phyloP scores from a whole-genome alignment of 2,797 vertebrate species.

The Diceros bicornis region DNA sequence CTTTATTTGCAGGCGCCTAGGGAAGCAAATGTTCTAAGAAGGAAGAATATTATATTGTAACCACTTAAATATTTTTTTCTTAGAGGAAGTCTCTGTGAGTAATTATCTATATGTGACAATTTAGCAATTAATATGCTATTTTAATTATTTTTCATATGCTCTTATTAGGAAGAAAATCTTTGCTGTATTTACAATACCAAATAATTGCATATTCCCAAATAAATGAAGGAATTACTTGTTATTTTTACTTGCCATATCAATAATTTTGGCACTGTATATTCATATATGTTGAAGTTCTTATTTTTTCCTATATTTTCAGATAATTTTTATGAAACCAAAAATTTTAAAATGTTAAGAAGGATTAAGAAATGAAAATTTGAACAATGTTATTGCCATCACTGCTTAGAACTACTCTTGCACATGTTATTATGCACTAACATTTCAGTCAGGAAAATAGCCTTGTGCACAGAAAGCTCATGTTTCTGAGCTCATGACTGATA shows the following conservation, averaged over 20 bases:
- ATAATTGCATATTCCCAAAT: conserved; percentile 14
- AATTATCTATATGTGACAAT: background rate
- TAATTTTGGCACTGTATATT: background rate
- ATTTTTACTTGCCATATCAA: background rate
- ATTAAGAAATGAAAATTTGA: conserved; percentile 6
- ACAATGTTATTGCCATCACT: background rate
- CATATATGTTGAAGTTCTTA: background rate
- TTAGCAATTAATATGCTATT: background rate
- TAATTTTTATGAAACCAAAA: background rate
- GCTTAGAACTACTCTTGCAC: background rate
- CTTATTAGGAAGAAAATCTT: background rate
- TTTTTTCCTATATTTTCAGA: background rate
- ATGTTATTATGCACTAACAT: background rate
- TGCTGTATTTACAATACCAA: background rate
- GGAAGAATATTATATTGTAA: background rate
- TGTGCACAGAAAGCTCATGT: background rate
- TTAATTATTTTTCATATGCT: background rate
- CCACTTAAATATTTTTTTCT: background rate
- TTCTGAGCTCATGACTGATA: background rate
- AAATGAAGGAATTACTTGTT: background rate
- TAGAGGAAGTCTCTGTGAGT: background rate
- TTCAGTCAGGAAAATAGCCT: background rate
- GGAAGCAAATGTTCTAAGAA: background rate
- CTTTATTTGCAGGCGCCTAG: background rate
- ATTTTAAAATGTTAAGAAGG: background rate